Evolutionary conservation across 1,140 invertebrate genomes (phyloP), one percentile per base, ranked within the genome.

Genomic region (Tigriopus japonicus): DNA sequence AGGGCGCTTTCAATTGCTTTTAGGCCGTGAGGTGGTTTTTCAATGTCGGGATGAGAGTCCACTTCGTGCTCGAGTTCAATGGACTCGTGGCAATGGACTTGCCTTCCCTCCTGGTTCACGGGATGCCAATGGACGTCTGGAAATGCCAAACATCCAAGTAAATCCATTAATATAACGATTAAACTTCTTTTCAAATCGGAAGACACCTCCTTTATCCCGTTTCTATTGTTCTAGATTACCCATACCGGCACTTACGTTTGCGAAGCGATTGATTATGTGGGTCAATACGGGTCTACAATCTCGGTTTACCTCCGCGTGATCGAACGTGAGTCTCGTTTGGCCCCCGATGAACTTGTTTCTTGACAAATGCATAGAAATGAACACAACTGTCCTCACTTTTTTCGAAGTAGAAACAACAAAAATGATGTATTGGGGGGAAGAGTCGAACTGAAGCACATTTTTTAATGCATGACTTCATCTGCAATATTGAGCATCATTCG

Each of bases 21-120:
- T 71, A 89, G 87, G 83, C 71, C 80, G 84, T 51, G 87, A 92
- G 73, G 87, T 90, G 10, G 87, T 90, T 9, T 87, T 91, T 75
- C 84, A 86, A 73, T 92, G 88, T 68, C 81, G 88, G 64, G 89
- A 93, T 70, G 87, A 92, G 74, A 84, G 89, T 59, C 76, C 77
- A 0, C 68, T 79, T 15, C 75, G 87, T 54, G 81, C 83, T 23
- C 76, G 76, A 61, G 87, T 92, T 14, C 75, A 76, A 28, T 91
- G 87, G 87, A 67, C 75, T 0, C 76, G 85, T 60, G 81, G 78
- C 52, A 80, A 82, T 60, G 81, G 81, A 35, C 70, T 76, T 24
- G 77, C 81, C 0, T 67, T 92, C 40, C 87, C 87, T 41, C 70
- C 77, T 0, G 82, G 81, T 19, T 81, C 80, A 15, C 74, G 72